Evolutionary conservation across 2,113 vertebrate species (phyloP), one percentile per base, ranked within the genome.

Genomic region (Micronycteris hirsuta): DNA sequence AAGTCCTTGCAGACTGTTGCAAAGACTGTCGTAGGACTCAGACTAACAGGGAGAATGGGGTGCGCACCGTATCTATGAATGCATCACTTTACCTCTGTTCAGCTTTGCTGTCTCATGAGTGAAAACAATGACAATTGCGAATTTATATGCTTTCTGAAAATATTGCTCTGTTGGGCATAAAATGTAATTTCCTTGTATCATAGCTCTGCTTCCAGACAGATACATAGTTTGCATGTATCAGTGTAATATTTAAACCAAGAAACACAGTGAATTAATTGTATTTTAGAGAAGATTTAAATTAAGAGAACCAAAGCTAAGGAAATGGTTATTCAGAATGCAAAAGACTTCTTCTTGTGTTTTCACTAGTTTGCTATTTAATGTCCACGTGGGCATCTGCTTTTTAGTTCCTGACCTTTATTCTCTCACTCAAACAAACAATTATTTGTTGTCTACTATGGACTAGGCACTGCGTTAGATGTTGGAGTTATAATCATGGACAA

Each of bases 281-380:
- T 85, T 88, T 93, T 80, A 91, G 56, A 88, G 78, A 95, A 86
- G 20, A 97, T 77, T 96, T 85, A 81, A 92, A 38, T 91, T 3
- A 77, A 73, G 2, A 31, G 87, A 97, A 88, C n/a, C 33, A 33
- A 41, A 89, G 14, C 22, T 78, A 31, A 11, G 13, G 31, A 94
- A 85, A 71, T 26, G 58, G n/a, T 26, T 90, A 43, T 63, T 83
- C 68, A 45, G 47, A 89, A 71, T 65, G n/a, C 2, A 47, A 77
- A 89, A 89, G 4, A 17, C 4, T 82, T 76, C 87, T 31, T 38
- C 17, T 83, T 92, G 1, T 58, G n/a, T n/a, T n/a, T 96, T 52
- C 89, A 54, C 54, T 77, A 54, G 20, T 24, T 94, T 41, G 17
- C 24, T 78, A 2, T 89, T 78, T 68, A 88, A 78, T 78, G 24